Conservation (phyloP, 2,797 vertebrate genomes). For the Typhlichthys eigenmanni region DNA sequence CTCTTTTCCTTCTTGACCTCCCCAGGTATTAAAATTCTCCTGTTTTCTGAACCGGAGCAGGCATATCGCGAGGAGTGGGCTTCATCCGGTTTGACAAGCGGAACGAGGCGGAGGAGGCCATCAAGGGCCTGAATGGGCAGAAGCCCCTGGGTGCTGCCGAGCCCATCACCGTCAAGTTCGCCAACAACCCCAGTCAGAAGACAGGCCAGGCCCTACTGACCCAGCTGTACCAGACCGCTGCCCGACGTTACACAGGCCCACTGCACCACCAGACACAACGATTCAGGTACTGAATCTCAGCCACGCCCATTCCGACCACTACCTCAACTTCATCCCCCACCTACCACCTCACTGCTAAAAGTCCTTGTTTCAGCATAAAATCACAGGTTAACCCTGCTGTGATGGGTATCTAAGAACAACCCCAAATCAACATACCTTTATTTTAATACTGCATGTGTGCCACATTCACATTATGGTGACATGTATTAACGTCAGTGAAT, state of each 20-base stretch:
- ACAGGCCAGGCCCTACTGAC: slow-evolving; percentile 92
- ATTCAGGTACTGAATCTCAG: slow-evolving; percentile 84
- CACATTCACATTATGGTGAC: slow-evolving; percentile 1
- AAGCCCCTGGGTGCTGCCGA: slow-evolving; percentile 91
- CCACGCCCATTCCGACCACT: slow-evolving; percentile 9
- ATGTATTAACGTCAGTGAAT: slow-evolving; percentile 19
- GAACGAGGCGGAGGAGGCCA: slow-evolving; percentile 95
- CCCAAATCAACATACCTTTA: slow-evolving; percentile 13
- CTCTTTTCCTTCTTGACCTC: slow-evolving; percentile 13
- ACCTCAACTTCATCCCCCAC: slow-evolving; percentile 25
- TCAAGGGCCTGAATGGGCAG: slow-evolving; percentile 95
- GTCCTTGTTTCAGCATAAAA: slow-evolving; percentile 22
- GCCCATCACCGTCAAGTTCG: slow-evolving; percentile 97
- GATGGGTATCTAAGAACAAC: slow-evolving; percentile 6
- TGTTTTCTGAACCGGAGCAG: slow-evolving; percentile 73
- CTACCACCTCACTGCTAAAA: slow-evolving; percentile 19
- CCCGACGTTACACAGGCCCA: slow-evolving; percentile 90
- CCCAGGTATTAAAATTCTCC: slow-evolving; percentile 68
- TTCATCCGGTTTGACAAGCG: slow-evolving; percentile 98
- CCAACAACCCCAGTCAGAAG: slow-evolving; percentile 97
- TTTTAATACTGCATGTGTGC: slow-evolving; percentile 3
- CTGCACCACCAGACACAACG: slow-evolving; percentile 94
- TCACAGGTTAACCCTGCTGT: slow-evolving; percentile 36
- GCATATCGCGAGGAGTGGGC: slow-evolving; percentile 93
- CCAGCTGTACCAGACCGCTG: slow-evolving; percentile 93